Conservation (phyloP, 2,113 vertebrate species). For the Cacatua alba region DNA sequence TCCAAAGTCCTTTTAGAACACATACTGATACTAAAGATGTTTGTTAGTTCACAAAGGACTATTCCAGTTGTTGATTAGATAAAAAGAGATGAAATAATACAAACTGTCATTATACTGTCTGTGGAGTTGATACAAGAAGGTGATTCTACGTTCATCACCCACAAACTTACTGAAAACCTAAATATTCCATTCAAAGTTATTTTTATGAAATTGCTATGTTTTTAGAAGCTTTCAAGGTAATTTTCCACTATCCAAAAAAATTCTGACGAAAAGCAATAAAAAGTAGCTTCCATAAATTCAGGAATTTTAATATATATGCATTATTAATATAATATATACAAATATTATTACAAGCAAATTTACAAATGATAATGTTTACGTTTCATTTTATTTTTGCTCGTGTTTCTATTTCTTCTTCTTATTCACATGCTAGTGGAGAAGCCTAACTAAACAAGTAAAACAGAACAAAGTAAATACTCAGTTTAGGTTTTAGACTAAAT, state of each 20-base stretch:
- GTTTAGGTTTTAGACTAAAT: not conserved
- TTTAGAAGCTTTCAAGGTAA: not conserved
- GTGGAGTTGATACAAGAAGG: not conserved
- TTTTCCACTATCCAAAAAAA: not conserved
- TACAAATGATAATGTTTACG: too few species aligned
- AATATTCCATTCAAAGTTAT: not conserved
- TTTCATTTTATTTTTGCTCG: too few species aligned
- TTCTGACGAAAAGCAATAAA: too few species aligned
- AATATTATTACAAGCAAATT: too few species aligned
- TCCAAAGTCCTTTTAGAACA: not conserved
- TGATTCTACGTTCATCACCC: not conserved
- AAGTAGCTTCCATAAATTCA: too few species aligned
- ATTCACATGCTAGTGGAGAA: not conserved
- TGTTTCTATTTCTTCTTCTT: not conserved
- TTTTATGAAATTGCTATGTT: not conserved
- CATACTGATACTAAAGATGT: not conserved
- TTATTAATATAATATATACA: too few species aligned
- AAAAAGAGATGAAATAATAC: not conserved
- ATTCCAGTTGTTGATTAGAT: not conserved
- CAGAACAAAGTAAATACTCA: not conserved
- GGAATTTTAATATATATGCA: too few species aligned
- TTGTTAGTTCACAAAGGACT: not conserved
- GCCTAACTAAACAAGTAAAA: not conserved
- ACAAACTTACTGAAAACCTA: not conserved
- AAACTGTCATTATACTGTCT: not conserved